Base-by-base conservation (phyloP, 2,888 invertebrate genomes). In the Cephus pygmeus region DNA sequence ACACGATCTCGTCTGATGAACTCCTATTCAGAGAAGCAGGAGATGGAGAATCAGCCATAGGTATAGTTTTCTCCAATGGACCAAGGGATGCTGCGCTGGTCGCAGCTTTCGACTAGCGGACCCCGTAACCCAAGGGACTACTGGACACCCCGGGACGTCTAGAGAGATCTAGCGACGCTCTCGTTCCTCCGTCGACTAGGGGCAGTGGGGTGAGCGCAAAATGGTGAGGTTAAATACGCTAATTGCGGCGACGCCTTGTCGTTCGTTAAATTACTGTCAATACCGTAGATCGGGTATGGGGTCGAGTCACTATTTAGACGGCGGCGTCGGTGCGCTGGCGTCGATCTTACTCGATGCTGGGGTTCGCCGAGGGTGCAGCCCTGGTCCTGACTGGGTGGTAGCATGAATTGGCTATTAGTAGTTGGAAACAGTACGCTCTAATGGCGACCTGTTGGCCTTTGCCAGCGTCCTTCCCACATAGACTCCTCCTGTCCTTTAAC, bases 351-450 rank as follows among this genome's bases (percentile, higher is more conserved):
- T 31, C 71, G 71, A 33, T 3, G 71, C 33, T 31, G 35, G 36
- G 23, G n/a, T 56, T 56, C 56, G n/a, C 74, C 31, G 23, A 36
- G 36, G 77, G 36, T n/a, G 33, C 34, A 35, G 33, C 36, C 33
- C 77, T n/a, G 68, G 89, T 86, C 86, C 85, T 84, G 85, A 85
- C 84, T 83, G 84, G 87, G 88, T 80, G 82, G 83, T 79, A 81
- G 87, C 90, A 90, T 92, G 92, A 92, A 92, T 92, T 92, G 92
- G 92, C 92, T 92, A 92, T 92, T 92, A 92, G 91, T 88, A 90
- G 89, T 90, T 90, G 87, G 90, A 92, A 92, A 92, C 92, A 92
- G 91, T 88, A 87, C 86, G 86, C 88, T 87, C 88, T 89, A 90
- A 91, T 91, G 91, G 91, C 89, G 89, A 90, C 90, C 91, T 90